Evolutionary conservation across 2,888 invertebrate genomes (phyloP).

Genomic region (Tetranychus piercei): DNA sequence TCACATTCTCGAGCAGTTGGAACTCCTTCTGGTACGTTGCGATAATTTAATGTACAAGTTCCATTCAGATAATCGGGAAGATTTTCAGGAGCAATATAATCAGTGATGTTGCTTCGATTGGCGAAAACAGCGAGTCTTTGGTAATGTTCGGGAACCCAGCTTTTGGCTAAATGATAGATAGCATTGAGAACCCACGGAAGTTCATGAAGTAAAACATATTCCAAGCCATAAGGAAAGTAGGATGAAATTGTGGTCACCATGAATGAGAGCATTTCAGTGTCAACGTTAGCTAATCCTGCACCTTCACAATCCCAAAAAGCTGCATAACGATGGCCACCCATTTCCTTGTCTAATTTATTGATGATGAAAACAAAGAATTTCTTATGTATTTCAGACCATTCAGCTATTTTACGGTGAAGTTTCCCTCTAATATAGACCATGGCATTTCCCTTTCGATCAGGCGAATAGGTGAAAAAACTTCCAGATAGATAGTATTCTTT

Average conservation of each 20-base stretch:
- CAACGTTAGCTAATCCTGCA: slow-evolving; percentile 15
- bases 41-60: slow-evolving; percentile 6
- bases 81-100: slow-evolving; percentile 11
- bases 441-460: slow-evolving; percentile 4
- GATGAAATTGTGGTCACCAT: slow-evolving; percentile 8
- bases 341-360: slow-evolving; percentile 14
- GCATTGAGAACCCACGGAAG: slow-evolving; percentile 4
- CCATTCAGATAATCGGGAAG: slow-evolving; percentile 17
- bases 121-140: slow-evolving; percentile 7
- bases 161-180: slow-evolving; percentile 14
- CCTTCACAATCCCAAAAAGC: slow-evolving; percentile 12
- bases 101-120: slow-evolving; percentile 10
- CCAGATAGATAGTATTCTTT: slow-evolving; percentile 10
- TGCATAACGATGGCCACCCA: slow-evolving; percentile 11
- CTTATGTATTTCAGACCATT: slow-evolving; percentile 13
- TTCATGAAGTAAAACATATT: slow-evolving; percentile 10
- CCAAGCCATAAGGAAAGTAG: slow-evolving; percentile 15
- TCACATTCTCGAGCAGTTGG: slow-evolving; percentile 7
- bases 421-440: slow-evolving; percentile 11
- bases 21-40: not conserved
- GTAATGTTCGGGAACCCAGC: slow-evolving; percentile 7
- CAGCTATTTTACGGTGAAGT: slow-evolving; percentile 10
- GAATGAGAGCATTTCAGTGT: slow-evolving; percentile 11
- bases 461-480: slow-evolving; percentile 2
- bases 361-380: slow-evolving; percentile 18